These are phyloP conservation scores for Sialia sialis DNA, from an alignment of 2,113 vertebrate species.

Conservation along the genomic window DNA sequence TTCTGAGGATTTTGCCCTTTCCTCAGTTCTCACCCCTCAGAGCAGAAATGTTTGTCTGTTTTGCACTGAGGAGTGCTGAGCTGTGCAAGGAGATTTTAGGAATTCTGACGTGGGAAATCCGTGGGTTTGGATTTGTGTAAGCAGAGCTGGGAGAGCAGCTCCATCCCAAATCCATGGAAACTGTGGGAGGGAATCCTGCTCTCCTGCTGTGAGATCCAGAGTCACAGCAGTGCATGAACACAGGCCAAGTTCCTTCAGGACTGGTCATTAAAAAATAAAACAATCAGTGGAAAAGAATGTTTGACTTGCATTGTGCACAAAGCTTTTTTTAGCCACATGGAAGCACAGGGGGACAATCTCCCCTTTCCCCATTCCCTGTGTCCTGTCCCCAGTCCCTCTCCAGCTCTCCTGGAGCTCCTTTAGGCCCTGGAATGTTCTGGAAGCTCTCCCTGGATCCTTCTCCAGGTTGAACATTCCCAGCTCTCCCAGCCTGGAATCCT, in stretches of 20 bases:
- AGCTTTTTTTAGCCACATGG: no score
- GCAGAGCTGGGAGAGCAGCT: not conserved
- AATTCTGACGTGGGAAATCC: rapidly evolving
- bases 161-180: not conserved
- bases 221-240: not conserved
- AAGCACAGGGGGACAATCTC: no score
- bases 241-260: not conserved
- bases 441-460: rapidly evolving
- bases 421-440: rapidly evolving
- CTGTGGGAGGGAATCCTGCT: not conserved
- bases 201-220: not conserved
- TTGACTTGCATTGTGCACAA: not conserved
- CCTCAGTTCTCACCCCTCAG: not conserved
- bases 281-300: not conserved
- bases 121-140: not conserved
- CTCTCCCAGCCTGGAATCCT: not conserved
- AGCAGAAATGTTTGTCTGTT: not conserved
- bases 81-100: not conserved
- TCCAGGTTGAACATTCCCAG: not conserved
- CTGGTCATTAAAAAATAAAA: not conserved
- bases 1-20: not conserved
- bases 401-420: not conserved
- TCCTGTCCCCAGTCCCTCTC: not conserved
- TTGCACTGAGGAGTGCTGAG: not conserved
- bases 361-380: not conserved